A percentile compares a stretch with the other conserved stretches of the same genome.
phyloP scores from a whole-genome alignment of 2,113 vertebrate species.

The Nerophis lumbriciformis region DNA sequence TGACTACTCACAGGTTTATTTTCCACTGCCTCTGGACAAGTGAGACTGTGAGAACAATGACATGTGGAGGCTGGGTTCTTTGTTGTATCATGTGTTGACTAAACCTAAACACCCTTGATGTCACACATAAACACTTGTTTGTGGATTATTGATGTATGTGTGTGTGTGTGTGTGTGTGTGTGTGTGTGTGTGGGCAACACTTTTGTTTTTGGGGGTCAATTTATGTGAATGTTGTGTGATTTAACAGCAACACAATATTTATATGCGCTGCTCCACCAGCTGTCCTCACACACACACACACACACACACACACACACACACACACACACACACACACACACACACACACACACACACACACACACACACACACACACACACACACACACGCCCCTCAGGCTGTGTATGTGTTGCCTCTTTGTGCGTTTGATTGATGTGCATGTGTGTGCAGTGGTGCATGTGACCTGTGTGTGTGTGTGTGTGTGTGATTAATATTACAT shows the following conservation, averaged over 20 bases:
- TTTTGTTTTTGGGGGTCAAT: conserved; percentile 8
- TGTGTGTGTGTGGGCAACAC: conserved; percentile 23
- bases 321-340: neutral
- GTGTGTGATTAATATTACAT: conserved; percentile 45
- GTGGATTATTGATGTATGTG: too few relatives aligned
- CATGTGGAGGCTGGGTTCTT: too few relatives aligned
- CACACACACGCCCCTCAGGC: neutral
- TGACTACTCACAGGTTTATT: too few relatives aligned
- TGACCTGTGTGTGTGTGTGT: conserved; percentile 16
- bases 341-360: neutral
- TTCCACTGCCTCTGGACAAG: too few relatives aligned
- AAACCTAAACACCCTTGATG: too few relatives aligned
- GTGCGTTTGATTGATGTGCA: conserved; percentile 42
- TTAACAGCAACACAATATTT: conserved; percentile 24
- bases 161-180: neutral
- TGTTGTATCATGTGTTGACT: too few relatives aligned
- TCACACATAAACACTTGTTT: too few relatives aligned
- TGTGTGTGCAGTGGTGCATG: conserved; percentile 17
- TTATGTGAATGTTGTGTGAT: conserved; percentile 19
- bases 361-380: neutral
- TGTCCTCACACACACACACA: conserved; percentile 24
- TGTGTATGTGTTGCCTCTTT: conserved; percentile 27
- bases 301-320: conserved; percentile 8
- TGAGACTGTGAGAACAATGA: too few relatives aligned
- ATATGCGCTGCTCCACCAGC: conserved; percentile 20